phyloP scores from a whole-genome alignment of 2,113 vertebrate species.

The Tragelaphus buxtoni region DNA sequence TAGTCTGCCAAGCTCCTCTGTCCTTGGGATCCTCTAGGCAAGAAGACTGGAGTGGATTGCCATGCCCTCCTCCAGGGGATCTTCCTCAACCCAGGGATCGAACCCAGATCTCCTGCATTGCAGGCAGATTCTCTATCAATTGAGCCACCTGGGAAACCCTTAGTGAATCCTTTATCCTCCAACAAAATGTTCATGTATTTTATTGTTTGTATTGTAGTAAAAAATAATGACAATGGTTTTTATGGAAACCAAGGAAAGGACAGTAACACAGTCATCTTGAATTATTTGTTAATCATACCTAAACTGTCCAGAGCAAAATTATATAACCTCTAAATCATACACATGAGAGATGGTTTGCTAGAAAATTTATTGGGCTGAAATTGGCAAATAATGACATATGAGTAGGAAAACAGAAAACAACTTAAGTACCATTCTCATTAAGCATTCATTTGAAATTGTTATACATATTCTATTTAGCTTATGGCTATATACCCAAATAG shows the following conservation, averaged over 20 bases:
- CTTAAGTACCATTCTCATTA: background rate
- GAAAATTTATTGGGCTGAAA: background rate
- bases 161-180: no score
- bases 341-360: background rate
- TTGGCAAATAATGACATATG: background rate
- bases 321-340: constrained; percentile 19
- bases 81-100: no score
- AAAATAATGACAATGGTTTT: background rate
- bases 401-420: constrained; percentile 3
- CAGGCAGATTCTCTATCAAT: no score
- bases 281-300: background rate
- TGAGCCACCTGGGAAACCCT: no score
- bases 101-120: no score
- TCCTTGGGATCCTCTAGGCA: background rate
- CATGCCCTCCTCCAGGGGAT: background rate
- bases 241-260: background rate
- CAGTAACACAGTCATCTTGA: background rate
- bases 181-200: no score
- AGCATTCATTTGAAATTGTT: background rate
- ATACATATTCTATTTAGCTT: background rate
- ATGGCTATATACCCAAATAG: background rate
- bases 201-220: no score
- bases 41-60: background rate
- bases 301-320: background rate
- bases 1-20: background rate